phyloP scores from a whole-genome alignment of 1,140 invertebrate species.

The Cephus cinctus region DNA sequence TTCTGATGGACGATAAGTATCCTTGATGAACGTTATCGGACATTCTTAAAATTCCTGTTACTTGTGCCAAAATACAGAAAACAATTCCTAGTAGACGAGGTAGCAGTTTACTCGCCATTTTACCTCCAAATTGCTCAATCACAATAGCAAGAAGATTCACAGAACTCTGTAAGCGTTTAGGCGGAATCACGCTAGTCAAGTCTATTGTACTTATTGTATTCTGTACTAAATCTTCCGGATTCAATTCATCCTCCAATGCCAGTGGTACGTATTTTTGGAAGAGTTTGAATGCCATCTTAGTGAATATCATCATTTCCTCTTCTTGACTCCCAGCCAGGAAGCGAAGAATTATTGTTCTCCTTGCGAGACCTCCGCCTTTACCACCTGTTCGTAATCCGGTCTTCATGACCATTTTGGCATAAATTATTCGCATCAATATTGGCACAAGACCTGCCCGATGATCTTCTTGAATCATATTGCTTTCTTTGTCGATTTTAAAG shows the following conservation, averaged over 20 bases:
- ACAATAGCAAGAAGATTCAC: constrained; percentile 77
- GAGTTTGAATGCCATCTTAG: constrained; percentile 80
- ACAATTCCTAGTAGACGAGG: constrained; percentile 71
- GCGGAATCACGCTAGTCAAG: constrained; percentile 64
- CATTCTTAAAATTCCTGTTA: constrained; percentile 61
- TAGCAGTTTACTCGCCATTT: constrained; percentile 67
- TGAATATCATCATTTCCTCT: constrained; percentile 75
- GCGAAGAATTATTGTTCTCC: constrained; percentile 76
- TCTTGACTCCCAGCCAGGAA: constrained; percentile 81
- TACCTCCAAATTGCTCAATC: constrained; percentile 81
- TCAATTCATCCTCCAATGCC: constrained; percentile 35
- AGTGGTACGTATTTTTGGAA: constrained; percentile 66
- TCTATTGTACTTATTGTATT: constrained; percentile 56
- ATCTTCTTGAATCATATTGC: constrained; percentile 65
- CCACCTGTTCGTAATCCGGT: constrained; percentile 70
- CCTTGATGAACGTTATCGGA: constrained; percentile 61
- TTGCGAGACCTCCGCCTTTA: constrained; percentile 67
- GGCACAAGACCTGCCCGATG: constrained; percentile 77
- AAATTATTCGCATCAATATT: constrained; percentile 81
- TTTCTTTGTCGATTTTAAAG: constrained; percentile 75
- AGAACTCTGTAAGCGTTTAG: constrained; percentile 72
- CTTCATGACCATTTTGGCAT: constrained; percentile 84
- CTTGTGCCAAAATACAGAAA: constrained; percentile 66
- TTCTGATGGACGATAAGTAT: constrained; percentile 67
- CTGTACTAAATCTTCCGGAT: constrained; percentile 50